These are phyloP conservation scores for Mnemiopsis leidyi DNA, from an alignment of 37 sponge, comb jelly and placozoan genomes.

Conservation along the genomic window DNA sequence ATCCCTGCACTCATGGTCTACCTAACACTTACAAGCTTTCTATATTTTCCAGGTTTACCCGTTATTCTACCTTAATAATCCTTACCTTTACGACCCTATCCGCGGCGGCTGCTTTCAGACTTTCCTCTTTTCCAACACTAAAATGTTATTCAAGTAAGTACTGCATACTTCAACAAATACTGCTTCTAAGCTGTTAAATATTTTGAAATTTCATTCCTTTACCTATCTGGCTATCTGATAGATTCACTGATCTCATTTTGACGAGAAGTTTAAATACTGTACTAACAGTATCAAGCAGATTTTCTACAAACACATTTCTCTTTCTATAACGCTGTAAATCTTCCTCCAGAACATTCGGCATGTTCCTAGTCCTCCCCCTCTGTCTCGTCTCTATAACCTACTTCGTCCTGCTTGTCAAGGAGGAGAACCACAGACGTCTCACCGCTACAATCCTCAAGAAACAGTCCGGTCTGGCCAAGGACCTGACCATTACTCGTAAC, in stretches of 20 bases:
- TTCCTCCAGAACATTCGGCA: not conserved
- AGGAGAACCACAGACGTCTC: constrained; percentile 10
- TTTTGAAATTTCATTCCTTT: no score
- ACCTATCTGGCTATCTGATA: no score
- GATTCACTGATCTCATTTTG: no score
- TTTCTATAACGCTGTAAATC: no score
- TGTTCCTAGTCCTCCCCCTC: not conserved
- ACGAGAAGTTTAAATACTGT: no score
- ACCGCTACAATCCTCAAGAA: constrained; percentile 11
- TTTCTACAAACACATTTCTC: no score
- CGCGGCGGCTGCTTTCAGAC: constrained; percentile 25
- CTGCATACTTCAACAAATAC: no score
- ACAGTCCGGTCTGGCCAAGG: constrained; percentile 27
- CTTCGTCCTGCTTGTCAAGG: constrained; percentile 5
- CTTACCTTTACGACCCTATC: constrained; percentile 19
- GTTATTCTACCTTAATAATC: not conserved
- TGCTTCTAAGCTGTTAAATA: no score
- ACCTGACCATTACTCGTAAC: constrained; percentile 47
- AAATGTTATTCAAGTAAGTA: constrained; percentile 15
- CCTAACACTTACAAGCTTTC: not conserved
- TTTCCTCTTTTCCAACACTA: not conserved
- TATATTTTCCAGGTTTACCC: not conserved
- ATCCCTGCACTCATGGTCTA: no score
- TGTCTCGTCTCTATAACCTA: not conserved
- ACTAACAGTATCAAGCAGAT: no score